Percentiles rank a stretch among this genome's conserved stretches.
Conservation (phyloP, 2,888 invertebrate species). For the Papilio elwesi region DNA sequence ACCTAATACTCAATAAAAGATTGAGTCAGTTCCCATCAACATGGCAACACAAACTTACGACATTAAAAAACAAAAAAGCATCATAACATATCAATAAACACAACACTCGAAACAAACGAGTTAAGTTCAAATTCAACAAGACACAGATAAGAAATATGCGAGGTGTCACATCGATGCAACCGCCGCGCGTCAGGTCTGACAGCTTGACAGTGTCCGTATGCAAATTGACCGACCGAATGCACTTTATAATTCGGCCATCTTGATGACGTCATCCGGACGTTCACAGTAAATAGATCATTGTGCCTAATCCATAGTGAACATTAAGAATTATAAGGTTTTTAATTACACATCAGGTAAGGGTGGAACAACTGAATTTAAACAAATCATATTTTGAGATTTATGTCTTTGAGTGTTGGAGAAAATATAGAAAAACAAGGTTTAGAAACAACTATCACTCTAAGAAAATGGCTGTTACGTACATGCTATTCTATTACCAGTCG, state of each 20-base stretch:
- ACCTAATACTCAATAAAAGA: too few relatives aligned
- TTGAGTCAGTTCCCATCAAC: background rate
- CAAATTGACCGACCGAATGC: constrained; percentile 62
- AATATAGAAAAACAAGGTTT: too few relatives aligned
- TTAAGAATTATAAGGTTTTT: background rate
- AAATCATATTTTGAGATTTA: too few relatives aligned
- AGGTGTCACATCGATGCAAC: constrained; percentile 32
- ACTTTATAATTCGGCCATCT: constrained; percentile 59
- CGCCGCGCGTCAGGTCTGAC: constrained; percentile 60
- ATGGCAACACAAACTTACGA: background rate
- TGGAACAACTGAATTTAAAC: too few relatives aligned
- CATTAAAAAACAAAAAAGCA: constrained; percentile 8
- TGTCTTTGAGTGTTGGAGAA: too few relatives aligned
- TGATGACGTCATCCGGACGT: constrained; percentile 45
- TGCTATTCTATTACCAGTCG: too few relatives aligned
- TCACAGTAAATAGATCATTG: background rate
- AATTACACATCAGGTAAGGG: background rate
- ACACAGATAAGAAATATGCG: constrained; percentile 17
- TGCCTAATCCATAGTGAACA: background rate
- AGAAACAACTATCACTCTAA: too few relatives aligned
- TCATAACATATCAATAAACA: constrained; percentile 10
- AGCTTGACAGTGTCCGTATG: constrained; percentile 68
- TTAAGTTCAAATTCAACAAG: constrained; percentile 42
- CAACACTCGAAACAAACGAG: constrained; percentile 20
- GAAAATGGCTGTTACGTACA: too few relatives aligned